Evolutionary conservation across 2,797 vertebrate genomes (phyloP), one percentile per base, ranked within the genome.

Genomic region (Epinephelus awoara): DNA sequence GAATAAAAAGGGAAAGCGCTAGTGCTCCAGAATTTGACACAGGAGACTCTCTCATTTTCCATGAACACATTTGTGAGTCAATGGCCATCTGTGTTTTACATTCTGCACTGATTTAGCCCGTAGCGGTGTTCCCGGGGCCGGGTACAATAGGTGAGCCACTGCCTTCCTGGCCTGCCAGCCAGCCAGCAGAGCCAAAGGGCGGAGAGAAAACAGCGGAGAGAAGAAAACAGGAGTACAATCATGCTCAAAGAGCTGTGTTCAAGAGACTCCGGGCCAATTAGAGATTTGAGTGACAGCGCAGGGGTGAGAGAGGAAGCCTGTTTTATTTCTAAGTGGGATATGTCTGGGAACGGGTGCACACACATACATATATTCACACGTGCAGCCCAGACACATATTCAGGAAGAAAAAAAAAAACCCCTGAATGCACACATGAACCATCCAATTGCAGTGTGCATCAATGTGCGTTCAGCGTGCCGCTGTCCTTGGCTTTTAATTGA

Each of bases 401-500:
- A 9, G 27, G 1, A 6, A 12, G 5, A 11, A 15, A 57, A 12
- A 8, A 11, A 15, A 15, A 21, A 3, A 11, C 19, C 6, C 25
- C 78, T 4, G 40, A 64, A 64, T 65, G 18, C 18, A 46, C n/a
- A 46, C 49, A n/a, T 14, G 15, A 50, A 67, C 46, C 29, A 67
- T 57, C 38, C 25, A 63, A 67, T 61, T 34, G 13, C 66, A 66
- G 74, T 38, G 70, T 68, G 75, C 50, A 61, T 78, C 68, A 68
- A 71, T 67, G 25, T 67, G 65, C 15, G 7, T 71, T 77, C 68
- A 44, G 17, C 44, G 66, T 61, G 78, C 51, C 54, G 64, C 74
- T 42, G 86, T 91, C 90, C 89, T 93, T 89, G 90, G 79, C 71
- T 92, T 29, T 94, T 94, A 93, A 95, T 94, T 94, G 85, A 92